Evolutionary conservation across 2,113 vertebrate genomes (phyloP).

Genomic region (Plecturocebus donacophilus): DNA sequence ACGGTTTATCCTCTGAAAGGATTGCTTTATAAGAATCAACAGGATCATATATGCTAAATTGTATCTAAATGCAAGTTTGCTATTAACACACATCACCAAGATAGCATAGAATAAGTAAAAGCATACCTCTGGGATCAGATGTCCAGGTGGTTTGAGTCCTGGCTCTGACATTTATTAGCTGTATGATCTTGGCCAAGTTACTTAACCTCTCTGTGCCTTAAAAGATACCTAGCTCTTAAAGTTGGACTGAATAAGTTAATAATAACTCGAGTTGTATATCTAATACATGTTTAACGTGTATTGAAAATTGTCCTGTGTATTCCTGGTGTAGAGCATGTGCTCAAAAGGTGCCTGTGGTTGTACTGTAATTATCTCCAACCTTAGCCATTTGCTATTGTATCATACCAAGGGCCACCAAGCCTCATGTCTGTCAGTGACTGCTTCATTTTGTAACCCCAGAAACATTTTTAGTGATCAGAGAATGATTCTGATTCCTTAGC

Average conservation of each 20-base stretch:
- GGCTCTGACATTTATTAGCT: background rate
- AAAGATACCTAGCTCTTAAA: background rate
- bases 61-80: background rate
- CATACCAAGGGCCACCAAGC: background rate
- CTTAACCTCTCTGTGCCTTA: slow-evolving; percentile 17
- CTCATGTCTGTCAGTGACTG: background rate
- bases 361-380: background rate
- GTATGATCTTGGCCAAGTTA: background rate
- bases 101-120: background rate
- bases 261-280: background rate
- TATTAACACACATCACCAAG: background rate
- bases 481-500: background rate
- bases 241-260: background rate
- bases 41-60: background rate
- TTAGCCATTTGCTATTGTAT: background rate
- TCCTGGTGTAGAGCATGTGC: background rate
- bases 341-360: background rate
- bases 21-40: background rate
- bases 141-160: background rate
- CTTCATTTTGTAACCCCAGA: background rate
- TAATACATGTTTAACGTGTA: background rate
- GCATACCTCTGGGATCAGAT: background rate
- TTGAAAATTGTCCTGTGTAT: background rate
- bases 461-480: background rate
- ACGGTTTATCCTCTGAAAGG: slow-evolving; percentile 47